Conservation (phyloP, 1,140 invertebrate species). For the Camponotus vicinus region DNA sequence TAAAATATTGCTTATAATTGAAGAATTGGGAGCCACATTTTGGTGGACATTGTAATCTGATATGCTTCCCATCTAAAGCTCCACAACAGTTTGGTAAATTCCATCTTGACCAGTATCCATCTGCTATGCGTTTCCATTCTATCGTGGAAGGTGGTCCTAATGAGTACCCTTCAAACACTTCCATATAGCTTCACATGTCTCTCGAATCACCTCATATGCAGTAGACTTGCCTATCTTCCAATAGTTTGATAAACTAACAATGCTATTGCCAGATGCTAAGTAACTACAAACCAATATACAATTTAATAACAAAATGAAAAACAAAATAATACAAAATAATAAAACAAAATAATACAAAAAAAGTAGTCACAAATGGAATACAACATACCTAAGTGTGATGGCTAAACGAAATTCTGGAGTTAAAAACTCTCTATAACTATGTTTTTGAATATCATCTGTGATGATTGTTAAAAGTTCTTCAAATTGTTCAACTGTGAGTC, state of each 20-base stretch:
- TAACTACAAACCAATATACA: no score
- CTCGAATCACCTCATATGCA: no score
- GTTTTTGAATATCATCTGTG: background rate
- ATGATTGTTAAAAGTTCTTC: background rate
- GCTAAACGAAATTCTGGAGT: background rate
- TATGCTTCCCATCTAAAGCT: background rate
- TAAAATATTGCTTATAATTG: slow-evolving; percentile 5
- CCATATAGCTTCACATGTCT: no score
- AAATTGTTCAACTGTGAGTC: background rate
- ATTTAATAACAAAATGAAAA: no score
- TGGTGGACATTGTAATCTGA: slow-evolving; percentile 2
- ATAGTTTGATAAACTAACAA: no score
- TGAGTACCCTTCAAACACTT: no score
- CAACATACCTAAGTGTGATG: background rate
- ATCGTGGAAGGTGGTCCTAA: background rate
- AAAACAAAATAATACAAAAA: no score
- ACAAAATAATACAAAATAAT: no score
- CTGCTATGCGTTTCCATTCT: background rate
- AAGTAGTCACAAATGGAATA: no score
- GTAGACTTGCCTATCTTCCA: no score
- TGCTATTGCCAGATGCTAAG: no score
- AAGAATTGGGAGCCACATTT: background rate
- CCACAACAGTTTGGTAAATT: background rate
- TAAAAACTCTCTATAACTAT: slow-evolving; percentile 1
- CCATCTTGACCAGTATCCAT: background rate